These are phyloP conservation scores for Poecile montanus DNA, from an alignment of 2,797 vertebrate species.

Conservation along the genomic window DNA sequence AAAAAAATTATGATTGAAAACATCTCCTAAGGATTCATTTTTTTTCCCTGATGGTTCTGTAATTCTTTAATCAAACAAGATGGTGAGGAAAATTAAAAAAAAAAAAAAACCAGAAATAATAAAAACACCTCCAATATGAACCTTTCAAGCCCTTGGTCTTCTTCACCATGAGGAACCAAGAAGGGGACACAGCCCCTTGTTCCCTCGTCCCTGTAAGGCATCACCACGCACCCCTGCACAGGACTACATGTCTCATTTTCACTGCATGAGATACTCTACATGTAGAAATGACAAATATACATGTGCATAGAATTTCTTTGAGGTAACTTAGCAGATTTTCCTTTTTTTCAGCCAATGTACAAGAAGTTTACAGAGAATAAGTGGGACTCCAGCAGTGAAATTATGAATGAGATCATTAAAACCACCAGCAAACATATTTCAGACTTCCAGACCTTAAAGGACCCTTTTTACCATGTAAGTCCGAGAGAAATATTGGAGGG, in stretches of 20 bases:
- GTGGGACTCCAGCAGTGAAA: conserved; percentile 63
- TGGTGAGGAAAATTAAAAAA: background rate
- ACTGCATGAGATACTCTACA: background rate
- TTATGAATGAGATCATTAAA: conserved; percentile 70
- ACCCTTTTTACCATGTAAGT: conserved; percentile 71
- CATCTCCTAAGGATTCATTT: background rate
- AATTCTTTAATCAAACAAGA: background rate
- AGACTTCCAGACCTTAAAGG: conserved; percentile 66
- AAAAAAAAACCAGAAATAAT: background rate
- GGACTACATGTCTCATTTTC: rapidly evolving
- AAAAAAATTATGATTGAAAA: conserved; percentile 1
- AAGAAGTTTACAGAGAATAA: conserved; percentile 75
- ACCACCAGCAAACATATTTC: conserved; percentile 34
- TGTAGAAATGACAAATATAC: background rate
- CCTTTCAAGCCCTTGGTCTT: background rate
- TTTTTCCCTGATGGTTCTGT: background rate
- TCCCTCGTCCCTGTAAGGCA: background rate
- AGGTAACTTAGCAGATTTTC: background rate
- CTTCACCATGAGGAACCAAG: background rate
- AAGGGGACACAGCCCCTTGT: background rate
- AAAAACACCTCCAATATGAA: background rate
- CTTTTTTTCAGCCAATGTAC: conserved; percentile 68
- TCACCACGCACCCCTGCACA: background rate
- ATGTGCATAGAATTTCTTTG: background rate
- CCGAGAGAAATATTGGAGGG: background rate